phyloP scores from a whole-genome alignment of 2,113 vertebrate species.

The Dissostichus mawsoni region DNA sequence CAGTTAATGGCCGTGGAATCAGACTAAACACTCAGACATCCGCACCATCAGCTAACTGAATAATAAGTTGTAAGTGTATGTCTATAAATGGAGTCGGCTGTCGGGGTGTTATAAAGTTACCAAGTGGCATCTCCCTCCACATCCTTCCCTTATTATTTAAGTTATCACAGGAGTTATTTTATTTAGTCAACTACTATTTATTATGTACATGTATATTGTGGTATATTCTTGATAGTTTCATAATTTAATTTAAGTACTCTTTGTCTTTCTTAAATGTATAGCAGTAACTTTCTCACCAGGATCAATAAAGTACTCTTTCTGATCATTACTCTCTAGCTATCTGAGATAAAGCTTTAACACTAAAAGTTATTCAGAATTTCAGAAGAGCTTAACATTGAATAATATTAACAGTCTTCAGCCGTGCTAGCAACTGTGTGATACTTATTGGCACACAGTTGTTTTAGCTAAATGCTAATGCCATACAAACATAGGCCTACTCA shows the following conservation, averaged over 20 bases:
- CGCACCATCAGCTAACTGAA: conserved; percentile 25
- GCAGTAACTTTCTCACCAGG: no score
- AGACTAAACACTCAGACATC: conserved; percentile 22
- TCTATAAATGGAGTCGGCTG: background rate
- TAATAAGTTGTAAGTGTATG: conserved; percentile 38
- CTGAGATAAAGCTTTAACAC: background rate
- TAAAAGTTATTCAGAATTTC: background rate
- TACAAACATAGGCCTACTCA: background rate
- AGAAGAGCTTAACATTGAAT: background rate
- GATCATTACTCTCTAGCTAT: no score
- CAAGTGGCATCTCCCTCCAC: conserved; percentile 11
- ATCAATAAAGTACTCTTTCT: no score
- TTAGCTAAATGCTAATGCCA: background rate
- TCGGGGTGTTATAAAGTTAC: conserved; percentile 52
- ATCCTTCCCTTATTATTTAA: conserved; percentile 33
- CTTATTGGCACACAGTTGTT: background rate
- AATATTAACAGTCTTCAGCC: background rate
- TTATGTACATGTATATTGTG: no score
- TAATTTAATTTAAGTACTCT: no score
- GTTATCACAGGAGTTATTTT: background rate
- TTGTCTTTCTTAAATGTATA: no score
- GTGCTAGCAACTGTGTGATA: background rate
- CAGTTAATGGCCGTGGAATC: conserved; percentile 28
- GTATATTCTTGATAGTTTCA: no score
- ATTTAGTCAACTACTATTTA: background rate